Conservation (phyloP, 2,888 invertebrate genomes). For the Holacanthella duospinosa region DNA sequence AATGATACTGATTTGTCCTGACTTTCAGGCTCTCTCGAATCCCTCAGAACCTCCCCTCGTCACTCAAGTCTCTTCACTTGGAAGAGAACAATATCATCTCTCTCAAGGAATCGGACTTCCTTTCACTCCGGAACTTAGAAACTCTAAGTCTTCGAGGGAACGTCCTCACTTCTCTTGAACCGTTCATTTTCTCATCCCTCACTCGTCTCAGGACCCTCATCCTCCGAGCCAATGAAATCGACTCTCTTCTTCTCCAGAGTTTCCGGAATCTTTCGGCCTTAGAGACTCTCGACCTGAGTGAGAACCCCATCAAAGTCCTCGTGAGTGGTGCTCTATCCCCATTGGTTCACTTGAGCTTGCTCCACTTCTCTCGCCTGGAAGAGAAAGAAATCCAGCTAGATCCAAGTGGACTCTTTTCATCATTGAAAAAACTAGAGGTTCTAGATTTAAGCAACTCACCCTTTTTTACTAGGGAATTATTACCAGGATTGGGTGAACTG, state of each 20-base stretch:
- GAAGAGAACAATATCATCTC: conserved; percentile 59
- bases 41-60: conserved; percentile 68
- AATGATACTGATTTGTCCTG: too few relatives aligned
- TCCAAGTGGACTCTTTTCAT: conserved; percentile 48
- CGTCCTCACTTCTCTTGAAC: conserved; percentile 59
- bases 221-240: conserved; percentile 42
- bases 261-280: conserved; percentile 45
- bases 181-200: conserved; percentile 64
- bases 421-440: conserved; percentile 57
- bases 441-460: conserved; percentile 67
- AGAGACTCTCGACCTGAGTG: conserved; percentile 68
- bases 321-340: conserved; percentile 58
- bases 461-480: conserved; percentile 52
- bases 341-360: conserved; percentile 50
- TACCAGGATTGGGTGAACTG: conserved; percentile 21
- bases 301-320: conserved; percentile 51
- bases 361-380: conserved; percentile 58
- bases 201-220: conserved; percentile 47
- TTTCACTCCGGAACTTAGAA: conserved; percentile 58
- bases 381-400: conserved; percentile 37
- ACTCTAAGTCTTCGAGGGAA: conserved; percentile 67
- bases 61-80: conserved; percentile 62
- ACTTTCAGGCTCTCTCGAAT: conserved; percentile 44
- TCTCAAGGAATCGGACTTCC: conserved; percentile 54
- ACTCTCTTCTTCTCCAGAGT: conserved; percentile 39